These are phyloP conservation scores for Drosophila chauvacae DNA, from an alignment of 1,140 invertebrate species.

Conservation along the genomic window DNA sequence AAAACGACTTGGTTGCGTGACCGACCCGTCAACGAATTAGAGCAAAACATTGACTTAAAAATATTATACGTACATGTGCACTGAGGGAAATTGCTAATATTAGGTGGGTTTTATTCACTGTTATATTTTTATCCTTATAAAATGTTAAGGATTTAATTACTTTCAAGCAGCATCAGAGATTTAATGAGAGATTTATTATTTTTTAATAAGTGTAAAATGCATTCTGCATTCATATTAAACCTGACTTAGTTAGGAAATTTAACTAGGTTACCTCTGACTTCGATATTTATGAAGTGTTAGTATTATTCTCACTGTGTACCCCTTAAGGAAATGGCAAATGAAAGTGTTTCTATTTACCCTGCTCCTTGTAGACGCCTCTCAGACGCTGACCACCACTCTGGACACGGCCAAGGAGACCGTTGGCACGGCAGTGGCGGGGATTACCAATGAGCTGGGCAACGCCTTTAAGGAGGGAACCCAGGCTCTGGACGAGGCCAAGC, in stretches of 20 bases:
- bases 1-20: constrained; percentile 76
- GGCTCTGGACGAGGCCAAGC: constrained; percentile 69
- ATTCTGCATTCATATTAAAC: neutral
- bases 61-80: constrained; percentile 30
- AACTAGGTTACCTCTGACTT: neutral
- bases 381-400: constrained; percentile 56
- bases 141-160: too few species aligned
- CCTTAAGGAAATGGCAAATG: constrained; percentile 17
- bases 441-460: constrained; percentile 75
- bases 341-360: constrained; percentile 31
- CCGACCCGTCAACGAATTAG: constrained; percentile 63
- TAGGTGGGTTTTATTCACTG: neutral
- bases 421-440: constrained; percentile 70
- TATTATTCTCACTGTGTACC: neutral
- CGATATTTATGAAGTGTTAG: neutral
- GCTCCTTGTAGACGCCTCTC: constrained; percentile 53
- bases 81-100: constrained; percentile 5
- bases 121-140: neutral
- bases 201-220: neutral
- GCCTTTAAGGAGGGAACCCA: constrained; percentile 74
- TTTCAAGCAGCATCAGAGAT: neutral
- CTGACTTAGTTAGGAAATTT: too few species aligned
- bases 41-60: constrained; percentile 57
- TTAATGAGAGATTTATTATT: neutral
- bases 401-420: constrained; percentile 78